Percentiles rank a stretch among this genome's conserved stretches.
phyloP scores from a whole-genome alignment of 2,888 invertebrate genomes.

The Amphimallon solstitiale region DNA sequence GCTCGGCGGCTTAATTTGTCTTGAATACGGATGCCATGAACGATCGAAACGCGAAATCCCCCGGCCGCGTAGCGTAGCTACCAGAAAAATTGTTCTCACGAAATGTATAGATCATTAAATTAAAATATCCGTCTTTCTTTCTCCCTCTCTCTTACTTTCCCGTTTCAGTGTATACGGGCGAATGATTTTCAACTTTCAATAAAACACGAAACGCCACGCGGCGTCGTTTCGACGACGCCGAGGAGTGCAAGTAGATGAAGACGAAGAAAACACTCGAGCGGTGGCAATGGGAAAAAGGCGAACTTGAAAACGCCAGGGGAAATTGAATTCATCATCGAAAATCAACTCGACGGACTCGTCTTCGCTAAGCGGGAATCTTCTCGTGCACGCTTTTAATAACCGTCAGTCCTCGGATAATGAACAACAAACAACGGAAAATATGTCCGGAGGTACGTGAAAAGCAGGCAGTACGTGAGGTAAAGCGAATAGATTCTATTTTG shows the following conservation, averaged over 20 bases:
- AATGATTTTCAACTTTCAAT: constrained; percentile 30
- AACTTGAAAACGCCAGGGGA: constrained; percentile 14
- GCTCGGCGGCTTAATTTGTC: too few relatives aligned
- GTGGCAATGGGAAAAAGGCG: neutral
- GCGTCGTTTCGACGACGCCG: neutral
- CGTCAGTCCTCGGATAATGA: constrained; percentile 41
- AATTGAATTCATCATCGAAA: constrained; percentile 47
- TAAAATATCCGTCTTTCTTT: constrained; percentile 9
- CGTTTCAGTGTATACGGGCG: neutral
- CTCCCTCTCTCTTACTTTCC: neutral
- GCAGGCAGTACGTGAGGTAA: neutral
- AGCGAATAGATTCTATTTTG: too few relatives aligned
- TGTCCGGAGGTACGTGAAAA: neutral
- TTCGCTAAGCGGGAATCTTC: constrained; percentile 18
- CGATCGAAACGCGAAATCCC: neutral
- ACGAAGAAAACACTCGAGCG: too few relatives aligned
- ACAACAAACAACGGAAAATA: constrained; percentile 36
- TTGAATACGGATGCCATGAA: neutral
- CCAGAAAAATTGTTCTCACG: neutral
- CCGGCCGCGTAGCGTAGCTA: neutral
- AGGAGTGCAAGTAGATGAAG: too few relatives aligned
- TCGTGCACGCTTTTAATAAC: constrained; percentile 44
- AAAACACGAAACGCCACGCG: constrained; percentile 20
- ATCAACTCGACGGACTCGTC: constrained; percentile 39
- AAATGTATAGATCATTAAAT: constrained; percentile 29